Evolutionary conservation across 2,113 vertebrate species (phyloP).

Genomic region (Sylvilagus bachmani): DNA sequence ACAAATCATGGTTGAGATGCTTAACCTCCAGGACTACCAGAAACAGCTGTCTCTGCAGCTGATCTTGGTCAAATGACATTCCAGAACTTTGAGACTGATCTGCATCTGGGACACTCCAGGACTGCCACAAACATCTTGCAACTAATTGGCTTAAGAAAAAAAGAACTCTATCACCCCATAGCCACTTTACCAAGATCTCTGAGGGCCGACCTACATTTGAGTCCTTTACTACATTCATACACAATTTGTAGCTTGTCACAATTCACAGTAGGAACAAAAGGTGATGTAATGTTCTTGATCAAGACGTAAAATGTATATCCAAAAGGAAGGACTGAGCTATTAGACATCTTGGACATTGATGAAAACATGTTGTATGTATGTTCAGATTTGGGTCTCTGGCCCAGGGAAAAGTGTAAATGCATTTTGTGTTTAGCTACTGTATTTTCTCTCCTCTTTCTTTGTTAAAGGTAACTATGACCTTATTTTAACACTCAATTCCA

Average conservation of each 20-base stretch:
- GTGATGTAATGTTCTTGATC: neutral
- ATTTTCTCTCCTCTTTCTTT: neutral
- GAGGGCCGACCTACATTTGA: neutral
- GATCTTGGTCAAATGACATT: neutral
- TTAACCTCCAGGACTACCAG: neutral
- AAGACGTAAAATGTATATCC: neutral
- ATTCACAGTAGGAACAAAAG: neutral
- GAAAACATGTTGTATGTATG: neutral
- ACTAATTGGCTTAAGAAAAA: neutral
- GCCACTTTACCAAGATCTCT: neutral
- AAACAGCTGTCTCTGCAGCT: neutral
- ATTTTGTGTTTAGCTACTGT: slow-evolving; percentile 50
- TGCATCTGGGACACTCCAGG: neutral
- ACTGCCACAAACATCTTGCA: neutral
- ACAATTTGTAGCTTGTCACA: neutral
- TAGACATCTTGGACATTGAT: neutral
- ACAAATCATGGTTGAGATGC: neutral
- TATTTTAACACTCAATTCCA: slow-evolving; percentile 33
- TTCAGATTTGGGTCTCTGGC: neutral
- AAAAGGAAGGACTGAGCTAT: neutral
- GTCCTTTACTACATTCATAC: slow-evolving; percentile 32
- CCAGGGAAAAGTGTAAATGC: neutral
- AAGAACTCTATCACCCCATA: neutral
- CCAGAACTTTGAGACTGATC: neutral
- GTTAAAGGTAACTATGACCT: slow-evolving; percentile 49